Base-by-base conservation (phyloP, 2,888 invertebrate genomes). In the Stenichneumon culpator region DNA sequence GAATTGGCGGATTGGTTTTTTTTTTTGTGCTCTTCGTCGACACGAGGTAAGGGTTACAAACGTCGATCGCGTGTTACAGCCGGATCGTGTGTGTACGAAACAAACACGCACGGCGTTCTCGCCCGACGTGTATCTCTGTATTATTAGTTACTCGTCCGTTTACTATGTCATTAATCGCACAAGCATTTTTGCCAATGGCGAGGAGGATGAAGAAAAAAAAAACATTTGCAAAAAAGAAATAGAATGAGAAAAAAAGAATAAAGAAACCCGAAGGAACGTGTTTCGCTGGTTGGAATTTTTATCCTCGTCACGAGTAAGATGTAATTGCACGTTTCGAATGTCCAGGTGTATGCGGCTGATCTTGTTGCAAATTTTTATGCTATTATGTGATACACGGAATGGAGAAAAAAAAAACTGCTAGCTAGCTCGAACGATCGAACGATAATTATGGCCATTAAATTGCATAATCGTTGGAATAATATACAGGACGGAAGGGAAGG, bases 1-100 rank as follows among this genome's bases (percentile, higher is more conserved):
- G 32, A 57, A 60, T 60, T 32, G 22, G 47, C 36, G 47, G 60
- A 60, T 70, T 79, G 60, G 57, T 78, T 60, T 60, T 14, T 44
- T 7, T 72, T 32, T 36, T 52, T 50, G 44, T 14, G 44, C n/a
- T 54, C 54, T 68, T 68, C 44, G 44, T 14, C 44, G 44, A 44
- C 69, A 50, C 50, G 50, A 50, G 75, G 65, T 67, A 16, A 32
- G 50, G 32, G 14, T 22, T 32, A 22, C 52, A 50, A 47, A 65
- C 14, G 65, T 50, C 50, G 36, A 16, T 47, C 75, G 75, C 65
- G 63, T 50, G 63, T 36, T 57, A 57, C 44, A 22, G 47, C 44
- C 57, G 57, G 57, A 25, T 57, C 57, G 57, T 57, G n/a, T 28
- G 50, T 69, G 50, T 69, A n/a, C 28, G 50, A 60, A 25, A 25